Base-by-base conservation (phyloP, 2,113 vertebrate genomes). In the Chamaea fasciata region DNA sequence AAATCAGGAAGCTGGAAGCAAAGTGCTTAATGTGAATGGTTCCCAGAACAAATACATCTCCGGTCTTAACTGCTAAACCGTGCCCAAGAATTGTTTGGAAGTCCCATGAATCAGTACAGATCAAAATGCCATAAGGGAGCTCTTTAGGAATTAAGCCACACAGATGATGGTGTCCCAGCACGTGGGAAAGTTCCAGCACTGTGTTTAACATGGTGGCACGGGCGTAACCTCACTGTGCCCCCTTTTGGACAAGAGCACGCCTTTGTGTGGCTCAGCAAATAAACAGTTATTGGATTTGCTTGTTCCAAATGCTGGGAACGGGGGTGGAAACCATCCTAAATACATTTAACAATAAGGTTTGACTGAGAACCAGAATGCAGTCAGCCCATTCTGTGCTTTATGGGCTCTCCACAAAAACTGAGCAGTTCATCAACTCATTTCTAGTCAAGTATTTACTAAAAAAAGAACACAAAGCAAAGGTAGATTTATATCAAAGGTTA, bases 401-500 rank as follows among this genome's bases (percentile, higher is more conserved):
- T 13, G 26, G 42, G 87, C 65, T 74, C 78, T 73, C 64, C 20
- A 13, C 22, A 53, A 83, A 92, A 94, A 55, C 44, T 1, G 18
- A 74, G 42, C 3, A 10, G 39, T 47, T 67, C 59, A 83, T 52
- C 39, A 65, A 68, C n/a, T 46, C 35, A 84, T 85, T 86, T 63
- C 52, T 60, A 83, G 53, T 42, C 70, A 63, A 92, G 49, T 74
- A 79, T 87, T 95, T 92, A 80, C 69, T 85, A 31, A 80, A 93
- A 93, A 83, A 90, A 37, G 46, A 52, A 18, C 30, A 21, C 47
- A 96, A 75, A 65, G 24, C 49, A 81, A 59, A 89, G 28, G 53
- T 80, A 96, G 62, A 84, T 64, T 85, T 46, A 33, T 65, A 94
- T 75, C 88, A 94, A 69, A 95, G 90, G 83, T 86, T 90, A 82